Conservation (phyloP, 2,888 invertebrate genomes). For the Megastigmus dorsalis region DNA sequence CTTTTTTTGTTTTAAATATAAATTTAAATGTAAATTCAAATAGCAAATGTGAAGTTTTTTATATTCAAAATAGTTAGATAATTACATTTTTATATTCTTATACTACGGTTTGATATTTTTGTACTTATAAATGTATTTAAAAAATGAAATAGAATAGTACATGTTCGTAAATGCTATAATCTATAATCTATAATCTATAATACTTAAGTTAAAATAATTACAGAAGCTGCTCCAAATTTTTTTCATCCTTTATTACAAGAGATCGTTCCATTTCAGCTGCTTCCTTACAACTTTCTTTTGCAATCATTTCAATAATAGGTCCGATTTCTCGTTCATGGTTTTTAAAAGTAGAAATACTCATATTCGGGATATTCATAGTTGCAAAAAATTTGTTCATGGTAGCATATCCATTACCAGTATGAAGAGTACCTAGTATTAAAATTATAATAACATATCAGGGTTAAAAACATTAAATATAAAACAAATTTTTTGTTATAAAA, state of each 20-base stretch:
- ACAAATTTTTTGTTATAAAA: constrained; percentile 4
- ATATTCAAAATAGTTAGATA: neutral
- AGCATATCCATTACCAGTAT: constrained; percentile 45
- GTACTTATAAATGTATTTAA: too few relatives aligned
- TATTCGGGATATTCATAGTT: constrained; percentile 42
- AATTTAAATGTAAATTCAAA: too few relatives aligned
- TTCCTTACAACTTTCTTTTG: constrained; percentile 48
- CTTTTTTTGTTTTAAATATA: too few relatives aligned
- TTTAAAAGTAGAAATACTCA: constrained; percentile 42
- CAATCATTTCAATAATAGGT: constrained; percentile 36
- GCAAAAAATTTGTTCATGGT: constrained; percentile 36
- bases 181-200: too few relatives aligned
- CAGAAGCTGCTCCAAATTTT: too few relatives aligned
- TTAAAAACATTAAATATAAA: too few relatives aligned
- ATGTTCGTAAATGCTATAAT: too few relatives aligned
- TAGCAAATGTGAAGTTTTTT: neutral
- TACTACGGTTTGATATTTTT: too few relatives aligned
- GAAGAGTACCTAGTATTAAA: constrained; percentile 41
- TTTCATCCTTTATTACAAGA: constrained; percentile 40
- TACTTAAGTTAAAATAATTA: neutral
- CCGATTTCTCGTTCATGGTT: constrained; percentile 51
- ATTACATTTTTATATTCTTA: neutral
- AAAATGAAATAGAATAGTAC: too few relatives aligned
- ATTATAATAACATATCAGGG: too few relatives aligned
- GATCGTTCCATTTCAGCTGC: constrained; percentile 44